Evolutionary conservation across 2,888 invertebrate genomes (phyloP).

Genomic region (Acanthopleura granulata): DNA sequence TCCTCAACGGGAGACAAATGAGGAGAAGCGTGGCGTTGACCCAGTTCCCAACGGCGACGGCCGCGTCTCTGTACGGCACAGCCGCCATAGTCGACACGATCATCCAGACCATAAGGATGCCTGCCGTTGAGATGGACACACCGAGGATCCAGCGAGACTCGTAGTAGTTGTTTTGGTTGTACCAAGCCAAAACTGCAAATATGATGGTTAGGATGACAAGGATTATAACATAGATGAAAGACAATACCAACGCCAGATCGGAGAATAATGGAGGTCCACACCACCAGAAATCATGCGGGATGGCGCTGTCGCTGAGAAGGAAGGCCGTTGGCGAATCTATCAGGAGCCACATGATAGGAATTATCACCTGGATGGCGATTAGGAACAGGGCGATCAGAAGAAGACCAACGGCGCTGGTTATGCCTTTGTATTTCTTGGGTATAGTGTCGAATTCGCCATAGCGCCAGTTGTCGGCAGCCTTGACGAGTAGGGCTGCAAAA

Average conservation of each 20-base stretch:
- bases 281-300: slow-evolving; percentile 56
- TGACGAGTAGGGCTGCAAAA: slow-evolving; percentile 70
- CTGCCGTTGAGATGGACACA: slow-evolving; percentile 57
- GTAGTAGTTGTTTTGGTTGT: slow-evolving; percentile 66
- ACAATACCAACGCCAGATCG: slow-evolving; percentile 68
- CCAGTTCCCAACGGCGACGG: slow-evolving; percentile 69
- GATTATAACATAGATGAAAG: slow-evolving; percentile 69
- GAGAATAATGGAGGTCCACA: slow-evolving; percentile 59
- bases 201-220: slow-evolving; percentile 67
- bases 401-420: slow-evolving; percentile 63
- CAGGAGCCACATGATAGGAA: slow-evolving; percentile 70
- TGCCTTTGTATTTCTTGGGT: slow-evolving; percentile 44
- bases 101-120: slow-evolving; percentile 69
- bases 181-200: slow-evolving; percentile 68
- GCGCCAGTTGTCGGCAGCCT: slow-evolving; percentile 70
- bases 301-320: slow-evolving; percentile 31
- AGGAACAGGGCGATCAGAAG: slow-evolving; percentile 61
- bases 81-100: slow-evolving; percentile 65
- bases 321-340: slow-evolving; percentile 65
- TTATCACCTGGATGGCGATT: slow-evolving; percentile 52
- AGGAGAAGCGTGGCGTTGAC: slow-evolving; percentile 68
- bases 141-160: slow-evolving; percentile 69
- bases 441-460: slow-evolving; percentile 39
- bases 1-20: slow-evolving; percentile 68
- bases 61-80: slow-evolving; percentile 61